These are phyloP conservation scores for Thalassarche chlororhynchos DNA, from an alignment of 2,113 vertebrate genomes.

Conservation along the genomic window DNA sequence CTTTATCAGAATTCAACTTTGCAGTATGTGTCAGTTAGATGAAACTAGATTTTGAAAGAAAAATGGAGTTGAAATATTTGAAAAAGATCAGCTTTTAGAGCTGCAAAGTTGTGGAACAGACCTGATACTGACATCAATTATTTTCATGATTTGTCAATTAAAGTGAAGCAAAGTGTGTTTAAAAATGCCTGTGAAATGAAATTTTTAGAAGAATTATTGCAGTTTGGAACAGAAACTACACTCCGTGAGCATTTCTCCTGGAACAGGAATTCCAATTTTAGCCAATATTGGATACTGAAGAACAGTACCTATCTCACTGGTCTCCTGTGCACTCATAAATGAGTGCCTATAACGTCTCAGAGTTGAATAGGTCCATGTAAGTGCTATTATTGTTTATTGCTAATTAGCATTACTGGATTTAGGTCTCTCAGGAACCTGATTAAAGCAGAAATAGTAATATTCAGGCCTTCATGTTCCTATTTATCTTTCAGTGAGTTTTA, in stretches of 20 bases:
- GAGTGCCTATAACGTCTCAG: background rate
- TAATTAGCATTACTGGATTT: slow-evolving; percentile 24
- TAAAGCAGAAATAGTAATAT: slow-evolving; percentile 23
- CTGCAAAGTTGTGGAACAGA: background rate
- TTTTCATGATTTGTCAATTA: background rate
- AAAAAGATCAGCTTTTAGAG: background rate
- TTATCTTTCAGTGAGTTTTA: slow-evolving; percentile 29
- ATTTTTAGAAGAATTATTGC: background rate
- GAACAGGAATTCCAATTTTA: background rate
- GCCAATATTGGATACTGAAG: background rate
- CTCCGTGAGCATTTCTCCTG: background rate
- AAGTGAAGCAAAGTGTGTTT: background rate
- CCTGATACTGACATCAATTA: background rate
- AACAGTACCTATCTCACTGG: background rate
- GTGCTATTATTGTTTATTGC: slow-evolving; percentile 32
- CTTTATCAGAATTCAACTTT: background rate
- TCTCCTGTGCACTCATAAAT: background rate
- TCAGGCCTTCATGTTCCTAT: background rate
- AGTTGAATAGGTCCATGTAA: slow-evolving; percentile 1
- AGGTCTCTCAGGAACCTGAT: background rate
- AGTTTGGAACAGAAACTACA: background rate
- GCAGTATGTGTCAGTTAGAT: background rate
- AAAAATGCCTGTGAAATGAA: background rate
- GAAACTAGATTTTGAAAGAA: background rate
- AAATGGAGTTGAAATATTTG: background rate